Evolutionary conservation across 23 tunicate genomes (phyloP).

Genomic region (Halocynthia roretzi): DNA sequence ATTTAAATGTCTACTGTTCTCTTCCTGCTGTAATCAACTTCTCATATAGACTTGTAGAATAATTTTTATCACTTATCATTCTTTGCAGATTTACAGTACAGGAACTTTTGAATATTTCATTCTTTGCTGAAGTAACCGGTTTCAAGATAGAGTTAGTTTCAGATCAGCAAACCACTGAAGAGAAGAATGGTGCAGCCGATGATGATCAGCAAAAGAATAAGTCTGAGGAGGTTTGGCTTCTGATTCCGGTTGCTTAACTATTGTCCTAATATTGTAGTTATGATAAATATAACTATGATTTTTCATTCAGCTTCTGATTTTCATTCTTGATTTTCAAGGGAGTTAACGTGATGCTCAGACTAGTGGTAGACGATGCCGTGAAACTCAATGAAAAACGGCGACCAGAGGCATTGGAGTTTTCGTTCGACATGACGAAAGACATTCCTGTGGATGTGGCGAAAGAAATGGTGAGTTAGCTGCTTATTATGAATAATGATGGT

Average conservation of each 20-base stretch:
- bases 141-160: conserved; percentile 57
- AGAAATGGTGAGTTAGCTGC: conserved; percentile 70
- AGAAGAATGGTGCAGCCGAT: conserved; percentile 15
- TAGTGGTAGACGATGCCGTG: conserved; percentile 79
- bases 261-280: not conserved
- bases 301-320: not conserved
- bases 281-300: not conserved
- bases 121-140: conserved; percentile 73
- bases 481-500: not conserved
- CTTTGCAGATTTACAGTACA: conserved; percentile 70
- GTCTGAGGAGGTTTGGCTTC: conserved; percentile 12
- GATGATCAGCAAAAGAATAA: conserved; percentile 14
- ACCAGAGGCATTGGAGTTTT: conserved; percentile 84
- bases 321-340: not conserved
- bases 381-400: conserved; percentile 78
- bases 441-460: conserved; percentile 92
- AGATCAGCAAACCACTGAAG: conserved; percentile 21
- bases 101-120: conserved; percentile 75
- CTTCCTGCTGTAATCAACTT: no score
- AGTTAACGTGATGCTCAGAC: conserved; percentile 48
- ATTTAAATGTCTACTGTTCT: no score
- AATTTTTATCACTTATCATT: not conserved
- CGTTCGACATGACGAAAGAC: conserved; percentile 78
- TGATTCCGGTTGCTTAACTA: not conserved
- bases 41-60: not conserved